A percentile compares a stretch with the other conserved stretches of the same genome.
phyloP scores from a whole-genome alignment of 37 sponge, comb jelly and placozoan species.

The Geodia barretti region DNA sequence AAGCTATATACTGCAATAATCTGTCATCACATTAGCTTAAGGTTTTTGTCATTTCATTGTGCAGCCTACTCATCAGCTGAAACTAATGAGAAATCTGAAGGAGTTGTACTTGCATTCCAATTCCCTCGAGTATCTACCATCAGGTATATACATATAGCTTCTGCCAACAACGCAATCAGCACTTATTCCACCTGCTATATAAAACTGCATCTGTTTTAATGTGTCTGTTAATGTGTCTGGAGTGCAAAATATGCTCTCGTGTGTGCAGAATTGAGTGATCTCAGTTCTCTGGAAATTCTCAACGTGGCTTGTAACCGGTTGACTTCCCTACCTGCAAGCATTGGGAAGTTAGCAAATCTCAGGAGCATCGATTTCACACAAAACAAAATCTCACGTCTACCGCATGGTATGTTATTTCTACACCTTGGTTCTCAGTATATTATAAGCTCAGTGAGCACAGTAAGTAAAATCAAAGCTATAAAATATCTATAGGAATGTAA shows the following conservation, averaged over 20 bases:
- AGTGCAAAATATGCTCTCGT: background rate
- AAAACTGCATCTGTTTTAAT: background rate
- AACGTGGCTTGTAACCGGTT: conserved; percentile 25
- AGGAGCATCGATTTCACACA: conserved; percentile 9
- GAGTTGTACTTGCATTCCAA: background rate
- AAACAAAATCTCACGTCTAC: conserved; percentile 13
- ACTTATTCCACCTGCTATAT: no score
- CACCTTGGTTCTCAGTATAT: no score
- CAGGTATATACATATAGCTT: no score
- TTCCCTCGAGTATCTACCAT: background rate
- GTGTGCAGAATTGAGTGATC: conserved; percentile 15
- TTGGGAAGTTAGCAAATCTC: conserved; percentile 10
- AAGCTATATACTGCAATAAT: no score
- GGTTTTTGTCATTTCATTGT: no score
- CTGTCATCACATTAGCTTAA: no score
- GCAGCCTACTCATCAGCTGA: background rate
- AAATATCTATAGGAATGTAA: background rate
- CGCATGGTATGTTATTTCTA: conserved; percentile 23
- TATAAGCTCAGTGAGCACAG: no score
- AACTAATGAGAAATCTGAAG: background rate
- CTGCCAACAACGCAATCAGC: no score
- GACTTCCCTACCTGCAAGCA: conserved; percentile 4
- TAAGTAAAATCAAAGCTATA: no score
- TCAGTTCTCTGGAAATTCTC: background rate
- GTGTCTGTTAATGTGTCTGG: background rate